Evolutionary conservation across 2,888 invertebrate genomes (phyloP), one percentile per base, ranked within the genome.

Genomic region (Eurytoma californica): DNA sequence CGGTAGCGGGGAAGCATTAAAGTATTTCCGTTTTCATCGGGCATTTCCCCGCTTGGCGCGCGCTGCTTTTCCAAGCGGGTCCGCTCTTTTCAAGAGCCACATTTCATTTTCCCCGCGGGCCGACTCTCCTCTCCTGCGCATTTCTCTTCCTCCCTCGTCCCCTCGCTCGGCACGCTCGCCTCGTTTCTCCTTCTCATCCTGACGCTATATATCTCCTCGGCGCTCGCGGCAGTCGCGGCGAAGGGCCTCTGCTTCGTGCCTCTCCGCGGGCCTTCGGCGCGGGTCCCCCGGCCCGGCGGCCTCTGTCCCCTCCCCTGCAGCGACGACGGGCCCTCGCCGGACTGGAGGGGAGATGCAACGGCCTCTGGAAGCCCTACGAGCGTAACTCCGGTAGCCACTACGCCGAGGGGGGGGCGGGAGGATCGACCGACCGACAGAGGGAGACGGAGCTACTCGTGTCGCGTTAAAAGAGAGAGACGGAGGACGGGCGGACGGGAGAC

Each of bases 311-410:
- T 60, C 51, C 47, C 66, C 14, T 24, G 0, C 51, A 28, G 4
- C 53, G 16, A 16, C 16, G 57, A 55, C 16, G 39, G 66, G 24
- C 13, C 53, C 55, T 20, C 49, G 28, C 20, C 69, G 7, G 3
- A 68, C 51, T 9, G 7, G 65, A 66, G 63, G 39, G 39, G 65
- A 18, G 74, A 69, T 60, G 39, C 58, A 74, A 67, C 77, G 58
- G 72, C 61, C 28, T 72, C 72, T 70, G 49, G 63, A 84, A 84
- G 87, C 86, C 86, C 86, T 90, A 90, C 89, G 89, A 90, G 90
- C 88, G 89, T 90, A 90, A 90, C 87, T 88, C 89, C 88, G 86
- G 90, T 88, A 90, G 90, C 88, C 88, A 61, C 60, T 72, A 78
- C 68, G 79, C 55, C 82, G 82, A 69, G 72, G 63, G 76, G 80